Base-by-base conservation (phyloP, 2,113 vertebrate species). In the Hucho hucho region DNA sequence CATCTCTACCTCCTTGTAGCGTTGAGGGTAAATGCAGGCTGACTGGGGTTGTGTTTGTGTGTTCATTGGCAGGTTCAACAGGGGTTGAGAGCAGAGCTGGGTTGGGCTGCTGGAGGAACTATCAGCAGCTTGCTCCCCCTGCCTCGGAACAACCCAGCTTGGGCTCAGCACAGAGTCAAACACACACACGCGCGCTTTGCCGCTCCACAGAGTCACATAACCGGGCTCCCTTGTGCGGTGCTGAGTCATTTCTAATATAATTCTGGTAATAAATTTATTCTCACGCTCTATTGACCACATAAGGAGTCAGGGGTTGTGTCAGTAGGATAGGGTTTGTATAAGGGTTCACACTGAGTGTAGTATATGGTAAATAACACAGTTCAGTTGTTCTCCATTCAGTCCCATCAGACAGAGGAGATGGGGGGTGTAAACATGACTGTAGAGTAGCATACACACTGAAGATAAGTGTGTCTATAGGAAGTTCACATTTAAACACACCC, bases 181-280 rank as follows among this genome's bases (percentile, higher is more conserved):
- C 22, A 70, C 69, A 53, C 69, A 70, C 37, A 37, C 37, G 2
- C 49, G 22, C 24, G 24, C 0, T 65, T 25, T 6, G 6, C 28
- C 20, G 16, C 64, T 37, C 13, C 47, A 49, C 14, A 6, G 26
- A 9, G 28, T 7, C 37, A 43, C 9, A 43, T 11, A 43, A 43
- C 37, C 9, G 0, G 37, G 9, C 37, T 43, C 14, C 29, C 0
- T 0, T 43, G 37, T 43, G 26, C 26, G 20, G 11, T 72, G 72
- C 6, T 24, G n/a, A 47, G 25, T 74, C 29, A 71, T 65, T 73
- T 32, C 5, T 77, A 69, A 82, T 70, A 65, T 6, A 6, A 81
- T 82, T 76, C 65, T 22, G 4, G 25, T 63, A 77, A 81, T 4
- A 70, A 68, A 75, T 61, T 4, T 67, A 49, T 43, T 79, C 0